These are phyloP conservation scores for Hemitrygon akajei DNA, from an alignment of 2,797 vertebrate species.

Conservation along the genomic window DNA sequence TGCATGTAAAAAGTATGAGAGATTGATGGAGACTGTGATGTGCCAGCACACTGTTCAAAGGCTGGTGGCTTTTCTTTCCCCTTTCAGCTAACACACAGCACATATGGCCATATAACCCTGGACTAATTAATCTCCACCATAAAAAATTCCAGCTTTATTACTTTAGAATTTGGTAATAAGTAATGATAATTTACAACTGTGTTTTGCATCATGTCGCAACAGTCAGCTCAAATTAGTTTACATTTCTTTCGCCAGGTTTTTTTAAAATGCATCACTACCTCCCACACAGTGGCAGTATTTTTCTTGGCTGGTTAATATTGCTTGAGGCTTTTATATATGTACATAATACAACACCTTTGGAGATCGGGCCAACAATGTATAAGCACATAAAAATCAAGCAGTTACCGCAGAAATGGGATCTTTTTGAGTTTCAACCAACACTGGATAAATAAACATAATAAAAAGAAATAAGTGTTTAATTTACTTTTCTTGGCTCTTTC, in stretches of 20 bases:
- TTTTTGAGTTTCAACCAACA: conserved; percentile 14
- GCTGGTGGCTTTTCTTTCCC: conserved; percentile 53
- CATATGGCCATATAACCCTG: conserved; percentile 68
- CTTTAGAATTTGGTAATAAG: conserved; percentile 83
- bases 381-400: neutral
- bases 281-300: conserved; percentile 15
- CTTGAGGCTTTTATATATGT: neutral
- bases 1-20: conserved; percentile 89
- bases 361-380: neutral
- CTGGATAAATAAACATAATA: conserved; percentile 9
- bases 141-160: conserved; percentile 95
- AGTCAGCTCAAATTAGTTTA: conserved; percentile 75
- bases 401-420: neutral
- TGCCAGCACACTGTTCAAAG: conserved; percentile 72
- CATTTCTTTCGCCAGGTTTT: conserved; percentile 54
- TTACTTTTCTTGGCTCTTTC: too few relatives aligned
- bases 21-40: conserved; percentile 52
- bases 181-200: conserved; percentile 98
- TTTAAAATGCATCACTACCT: neutral
- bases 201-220: conserved; percentile 71
- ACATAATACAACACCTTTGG: neutral
- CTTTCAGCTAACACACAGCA: conserved; percentile 50
- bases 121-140: conserved; percentile 90
- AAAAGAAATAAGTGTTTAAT: conserved; percentile 15
- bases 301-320: conserved; percentile 23